Conservation (phyloP, 2,113 vertebrate species). For the Ranitomeya imitator region DNA sequence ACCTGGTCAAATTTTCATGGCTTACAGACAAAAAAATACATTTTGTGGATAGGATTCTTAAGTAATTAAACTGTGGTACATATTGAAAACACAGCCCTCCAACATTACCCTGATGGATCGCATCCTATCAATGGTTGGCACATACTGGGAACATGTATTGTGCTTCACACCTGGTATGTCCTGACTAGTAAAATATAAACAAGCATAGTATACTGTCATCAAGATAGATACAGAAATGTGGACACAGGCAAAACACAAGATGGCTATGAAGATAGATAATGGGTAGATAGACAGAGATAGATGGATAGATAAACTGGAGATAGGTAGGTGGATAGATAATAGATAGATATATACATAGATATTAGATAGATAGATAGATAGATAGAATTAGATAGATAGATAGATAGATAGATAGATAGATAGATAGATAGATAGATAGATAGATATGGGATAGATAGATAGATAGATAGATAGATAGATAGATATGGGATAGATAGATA, state of each 20-base stretch:
- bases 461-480: constrained; percentile 26
- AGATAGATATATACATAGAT: neutral
- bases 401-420: neutral
- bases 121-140: constrained; percentile 28
- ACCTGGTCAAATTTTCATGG: constrained; percentile 54
- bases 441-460: neutral
- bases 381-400: neutral
- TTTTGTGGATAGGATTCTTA: constrained; percentile 35
- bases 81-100: constrained; percentile 25
- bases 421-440: neutral
- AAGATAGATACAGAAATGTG: neutral
- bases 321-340: constrained; percentile 3
- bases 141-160: neutral
- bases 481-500: constrained; percentile 27
- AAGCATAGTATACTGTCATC: neutral
- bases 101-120: neutral
- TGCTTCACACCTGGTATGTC: neutral
- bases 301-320: neutral
- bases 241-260: neutral
- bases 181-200: neutral
- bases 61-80: constrained; percentile 42
- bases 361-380: neutral
- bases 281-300: neutral
- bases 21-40: constrained; percentile 53
- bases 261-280: neutral